These are phyloP conservation scores for Lasiurus cinereus DNA, from an alignment of 2,113 vertebrate species.

Conservation along the genomic window DNA sequence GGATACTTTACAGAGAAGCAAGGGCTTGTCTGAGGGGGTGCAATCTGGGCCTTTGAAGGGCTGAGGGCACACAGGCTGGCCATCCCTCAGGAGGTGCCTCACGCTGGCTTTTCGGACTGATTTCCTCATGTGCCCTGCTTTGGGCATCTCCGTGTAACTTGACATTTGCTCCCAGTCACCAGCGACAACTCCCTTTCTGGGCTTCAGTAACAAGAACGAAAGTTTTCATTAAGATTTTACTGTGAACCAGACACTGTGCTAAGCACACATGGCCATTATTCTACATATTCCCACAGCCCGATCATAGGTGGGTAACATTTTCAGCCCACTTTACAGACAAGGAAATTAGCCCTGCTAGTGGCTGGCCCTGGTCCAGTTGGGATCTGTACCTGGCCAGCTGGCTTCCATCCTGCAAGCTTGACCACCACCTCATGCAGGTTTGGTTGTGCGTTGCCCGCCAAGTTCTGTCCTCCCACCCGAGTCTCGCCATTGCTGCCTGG, in stretches of 20 bases:
- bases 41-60: background rate
- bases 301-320: background rate
- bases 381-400: background rate
- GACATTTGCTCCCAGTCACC: background rate
- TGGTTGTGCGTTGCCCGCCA: no score
- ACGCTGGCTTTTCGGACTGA: background rate
- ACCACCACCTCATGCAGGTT: background rate
- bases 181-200: background rate
- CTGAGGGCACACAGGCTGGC: background rate
- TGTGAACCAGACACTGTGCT: background rate
- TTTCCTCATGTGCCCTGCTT: background rate
- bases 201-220: background rate
- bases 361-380: background rate
- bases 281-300: background rate
- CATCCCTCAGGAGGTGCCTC: background rate
- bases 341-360: background rate
- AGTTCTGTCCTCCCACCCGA: background rate
- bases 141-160: background rate
- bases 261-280: background rate
- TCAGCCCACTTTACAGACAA: background rate
- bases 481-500: background rate
- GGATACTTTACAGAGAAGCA: background rate
- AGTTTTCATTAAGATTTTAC: background rate
- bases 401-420: background rate
- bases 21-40: background rate